Conservation (phyloP, 53 echinoderm and acorn worm species). For the Apostichopus leukothele region DNA sequence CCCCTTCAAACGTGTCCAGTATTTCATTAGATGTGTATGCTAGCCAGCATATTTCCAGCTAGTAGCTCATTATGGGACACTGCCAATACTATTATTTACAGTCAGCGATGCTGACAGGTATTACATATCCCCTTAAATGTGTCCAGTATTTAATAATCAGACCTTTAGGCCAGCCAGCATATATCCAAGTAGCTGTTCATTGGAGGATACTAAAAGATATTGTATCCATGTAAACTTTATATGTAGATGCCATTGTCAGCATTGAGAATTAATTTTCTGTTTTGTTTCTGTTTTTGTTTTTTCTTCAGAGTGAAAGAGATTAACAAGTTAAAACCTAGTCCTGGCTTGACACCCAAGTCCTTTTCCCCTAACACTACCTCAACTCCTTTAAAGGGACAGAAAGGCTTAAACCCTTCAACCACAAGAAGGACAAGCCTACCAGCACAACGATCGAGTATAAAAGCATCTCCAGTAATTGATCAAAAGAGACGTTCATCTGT, state of each 20-base stretch:
- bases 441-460: neutral
- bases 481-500: constrained; percentile 8
- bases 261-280: neutral
- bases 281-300: neutral
- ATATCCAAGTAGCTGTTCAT: no score
- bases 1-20: no score
- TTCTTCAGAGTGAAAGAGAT: constrained; percentile 80
- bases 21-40: no score
- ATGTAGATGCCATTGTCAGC: neutral
- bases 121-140: no score
- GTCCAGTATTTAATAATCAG: no score
- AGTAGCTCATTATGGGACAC: no score
- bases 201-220: no score
- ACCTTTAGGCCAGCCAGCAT: no score
- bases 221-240: no score
- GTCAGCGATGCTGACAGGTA: no score
- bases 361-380: constrained; percentile 84
- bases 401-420: neutral
- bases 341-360: constrained; percentile 67
- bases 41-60: no score
- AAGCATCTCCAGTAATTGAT: neutral
- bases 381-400: constrained; percentile 72
- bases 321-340: constrained; percentile 45
- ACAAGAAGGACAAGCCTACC: constrained; percentile 21
- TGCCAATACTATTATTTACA: no score